phyloP scores from a whole-genome alignment of 2,113 vertebrate genomes.

The Falcunculus frontatus region DNA sequence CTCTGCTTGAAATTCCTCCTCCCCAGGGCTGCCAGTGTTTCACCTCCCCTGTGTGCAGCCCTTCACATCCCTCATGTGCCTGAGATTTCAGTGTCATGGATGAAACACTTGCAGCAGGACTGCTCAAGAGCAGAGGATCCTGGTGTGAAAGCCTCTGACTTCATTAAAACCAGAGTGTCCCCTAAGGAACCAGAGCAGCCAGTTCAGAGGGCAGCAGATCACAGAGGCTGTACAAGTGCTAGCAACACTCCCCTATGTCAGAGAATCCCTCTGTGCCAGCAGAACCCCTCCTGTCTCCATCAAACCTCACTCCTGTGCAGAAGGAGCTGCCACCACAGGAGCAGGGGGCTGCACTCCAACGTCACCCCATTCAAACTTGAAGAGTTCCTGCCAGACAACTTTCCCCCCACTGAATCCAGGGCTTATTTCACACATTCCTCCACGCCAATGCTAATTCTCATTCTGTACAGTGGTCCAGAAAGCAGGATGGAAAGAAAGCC shows the following conservation, averaged over 20 bases:
- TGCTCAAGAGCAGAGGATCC: neutral
- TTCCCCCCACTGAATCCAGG: neutral
- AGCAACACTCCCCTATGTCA: neutral
- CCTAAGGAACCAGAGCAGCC: neutral
- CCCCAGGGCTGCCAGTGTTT: neutral
- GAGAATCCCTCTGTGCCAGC: neutral
- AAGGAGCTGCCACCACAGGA: neutral
- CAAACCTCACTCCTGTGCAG: no score
- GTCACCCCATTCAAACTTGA: neutral
- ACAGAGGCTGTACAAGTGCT: neutral
- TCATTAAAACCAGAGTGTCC: neutral
- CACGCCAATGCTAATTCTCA: neutral
- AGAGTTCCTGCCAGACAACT: neutral
- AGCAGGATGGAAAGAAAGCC: conserved; percentile 1
- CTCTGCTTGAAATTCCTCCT: neutral
- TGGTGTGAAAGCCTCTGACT: neutral
- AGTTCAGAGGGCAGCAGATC: neutral
- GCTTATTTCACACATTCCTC: conserved; percentile 5
- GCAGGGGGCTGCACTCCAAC: neutral
- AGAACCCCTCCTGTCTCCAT: neutral
- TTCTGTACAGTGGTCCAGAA: neutral
- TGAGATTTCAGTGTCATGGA: accelerated
- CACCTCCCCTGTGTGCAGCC: neutral
- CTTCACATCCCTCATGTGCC: neutral
- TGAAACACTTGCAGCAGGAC: neutral